phyloP scores from a whole-genome alignment of 1,140 invertebrate genomes.

The Drosophila orosa region DNA sequence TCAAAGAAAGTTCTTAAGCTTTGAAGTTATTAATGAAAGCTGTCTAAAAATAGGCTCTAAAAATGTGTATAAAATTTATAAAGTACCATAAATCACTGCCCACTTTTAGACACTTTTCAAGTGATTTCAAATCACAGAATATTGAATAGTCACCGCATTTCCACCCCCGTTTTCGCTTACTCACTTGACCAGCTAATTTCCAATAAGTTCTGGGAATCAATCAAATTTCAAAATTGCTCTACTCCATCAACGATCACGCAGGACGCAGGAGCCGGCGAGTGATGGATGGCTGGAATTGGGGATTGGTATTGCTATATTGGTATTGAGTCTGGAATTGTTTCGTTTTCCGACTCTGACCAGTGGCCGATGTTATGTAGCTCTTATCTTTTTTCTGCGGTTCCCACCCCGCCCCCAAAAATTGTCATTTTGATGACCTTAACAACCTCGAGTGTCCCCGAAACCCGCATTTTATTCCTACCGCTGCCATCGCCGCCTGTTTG shows the following conservation, averaged over 20 bases:
- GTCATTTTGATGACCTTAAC: slow-evolving; percentile 56
- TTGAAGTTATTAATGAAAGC: neutral
- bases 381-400: slow-evolving; percentile 18
- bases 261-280: slow-evolving; percentile 7
- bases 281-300: slow-evolving; percentile 28
- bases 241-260: slow-evolving; percentile 29
- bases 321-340: slow-evolving; percentile 18
- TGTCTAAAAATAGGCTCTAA: neutral
- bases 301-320: slow-evolving; percentile 11
- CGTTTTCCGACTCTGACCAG: slow-evolving; percentile 30
- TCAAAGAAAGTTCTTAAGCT: neutral
- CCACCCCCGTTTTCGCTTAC: neutral
- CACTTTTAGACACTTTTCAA: neutral
- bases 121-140: slow-evolving; percentile 2
- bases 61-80: neutral
- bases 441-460: slow-evolving; percentile 23
- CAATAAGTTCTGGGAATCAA: slow-evolving; percentile 41
- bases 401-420: slow-evolving; percentile 15
- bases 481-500: slow-evolving; percentile 17
- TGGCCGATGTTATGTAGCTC: slow-evolving; percentile 22
- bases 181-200: slow-evolving; percentile 40
- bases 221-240: slow-evolving; percentile 33
- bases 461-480: slow-evolving; percentile 25
- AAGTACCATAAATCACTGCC: neutral
- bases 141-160: slow-evolving; percentile 26